phyloP scores from a whole-genome alignment of 2,888 invertebrate species.

The Athrips mouffetella region DNA sequence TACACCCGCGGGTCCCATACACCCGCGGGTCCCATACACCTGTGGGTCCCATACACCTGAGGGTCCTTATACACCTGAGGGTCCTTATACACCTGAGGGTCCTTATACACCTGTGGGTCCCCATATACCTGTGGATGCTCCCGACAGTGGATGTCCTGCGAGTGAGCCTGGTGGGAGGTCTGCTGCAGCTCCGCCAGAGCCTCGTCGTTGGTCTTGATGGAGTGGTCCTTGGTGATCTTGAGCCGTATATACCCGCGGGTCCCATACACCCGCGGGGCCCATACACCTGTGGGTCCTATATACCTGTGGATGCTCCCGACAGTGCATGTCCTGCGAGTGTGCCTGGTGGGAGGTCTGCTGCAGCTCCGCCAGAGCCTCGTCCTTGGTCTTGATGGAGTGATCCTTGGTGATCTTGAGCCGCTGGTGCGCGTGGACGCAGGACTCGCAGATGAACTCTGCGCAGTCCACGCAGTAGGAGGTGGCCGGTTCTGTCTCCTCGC shows the following conservation, averaged over 20 bases:
- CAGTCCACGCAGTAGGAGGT: constrained; percentile 95
- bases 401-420: constrained; percentile 93
- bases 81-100: no score
- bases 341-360: constrained; percentile 68
- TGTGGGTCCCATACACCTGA: no score
- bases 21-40: no score
- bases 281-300: not conserved
- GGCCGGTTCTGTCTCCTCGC: constrained; percentile 89
- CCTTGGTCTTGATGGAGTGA: constrained; percentile 92
- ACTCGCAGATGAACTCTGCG: constrained; percentile 94
- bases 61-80: no score
- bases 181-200: constrained; percentile 81
- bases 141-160: constrained; percentile 86
- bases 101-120: no score
- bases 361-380: constrained; percentile 84
- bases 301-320: constrained; percentile 84
- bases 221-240: constrained; percentile 95
- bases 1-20: no score
- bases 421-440: constrained; percentile 94
- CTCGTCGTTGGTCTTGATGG: constrained; percentile 91
- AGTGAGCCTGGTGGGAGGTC: constrained; percentile 69
- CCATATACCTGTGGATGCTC: constrained; percentile 85
- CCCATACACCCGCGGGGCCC: no score
- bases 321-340: constrained; percentile 82
- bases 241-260: no score